These are phyloP conservation scores for Caenorhabditis sp. DNA, from an alignment of 2,888 invertebrate genomes.

Conservation along the genomic window DNA sequence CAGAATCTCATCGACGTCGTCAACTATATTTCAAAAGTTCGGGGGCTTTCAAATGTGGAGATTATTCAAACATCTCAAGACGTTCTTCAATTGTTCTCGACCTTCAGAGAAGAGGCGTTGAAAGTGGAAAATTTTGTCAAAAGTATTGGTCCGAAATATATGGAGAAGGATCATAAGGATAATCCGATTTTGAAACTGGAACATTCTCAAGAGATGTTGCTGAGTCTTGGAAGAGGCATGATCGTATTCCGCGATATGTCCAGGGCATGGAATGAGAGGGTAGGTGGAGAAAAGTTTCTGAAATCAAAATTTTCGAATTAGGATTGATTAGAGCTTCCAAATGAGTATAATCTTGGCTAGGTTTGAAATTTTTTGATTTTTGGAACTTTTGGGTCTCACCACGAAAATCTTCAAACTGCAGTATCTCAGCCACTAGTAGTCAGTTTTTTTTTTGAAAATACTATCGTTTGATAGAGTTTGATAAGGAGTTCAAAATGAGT, in stretches of 20 bases:
- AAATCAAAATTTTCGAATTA: too few species aligned
- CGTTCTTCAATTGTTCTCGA: background rate
- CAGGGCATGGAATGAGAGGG: background rate
- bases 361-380: background rate
- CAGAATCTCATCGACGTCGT: too few species aligned
- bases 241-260: background rate
- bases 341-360: background rate
- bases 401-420: background rate
- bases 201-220: background rate
- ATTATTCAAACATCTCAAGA: too few species aligned
- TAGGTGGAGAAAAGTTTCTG: background rate
- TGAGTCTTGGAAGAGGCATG: constrained; percentile 17
- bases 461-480: background rate
- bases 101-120: background rate
- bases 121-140: background rate
- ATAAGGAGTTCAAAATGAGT: background rate
- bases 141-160: background rate
- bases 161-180: background rate
- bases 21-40: background rate
- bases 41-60: background rate
- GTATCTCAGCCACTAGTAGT: too few species aligned
- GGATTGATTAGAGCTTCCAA: too few species aligned
- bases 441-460: background rate
- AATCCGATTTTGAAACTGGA: constrained; percentile 3
- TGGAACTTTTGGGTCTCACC: background rate